Base-by-base conservation (phyloP, 2,888 invertebrate genomes). In the Morpho achilles region DNA sequence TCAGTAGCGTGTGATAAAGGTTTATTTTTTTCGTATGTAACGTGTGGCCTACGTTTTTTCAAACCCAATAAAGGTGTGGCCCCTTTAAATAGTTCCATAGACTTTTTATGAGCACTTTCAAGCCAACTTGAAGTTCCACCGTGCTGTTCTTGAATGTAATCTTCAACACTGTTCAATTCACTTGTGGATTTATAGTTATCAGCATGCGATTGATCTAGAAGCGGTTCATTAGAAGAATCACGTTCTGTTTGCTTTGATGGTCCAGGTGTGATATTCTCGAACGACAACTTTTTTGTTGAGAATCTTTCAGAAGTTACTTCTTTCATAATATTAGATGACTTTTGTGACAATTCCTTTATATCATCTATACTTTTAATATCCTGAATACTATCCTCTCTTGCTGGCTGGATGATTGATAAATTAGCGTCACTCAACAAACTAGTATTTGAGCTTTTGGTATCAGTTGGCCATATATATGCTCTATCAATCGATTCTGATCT, bases 81-180 rank as follows among this genome's bases (percentile, higher is more conserved):
- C 5, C 40, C 50, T 6, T 48, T 48, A 5, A 52, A 16, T 32
- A 8, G 22, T 16, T 40, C 39, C 7, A 9, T 2, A 10, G 22
- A 39, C 1, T 1, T 44, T 40, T 45, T 16, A 40, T 8, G 23
- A 39, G 39, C 9, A 10, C 8, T 50, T 39, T 50, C 50, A 4
- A 47, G 32, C 41, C 41, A 42, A 10, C 32, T 42, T 54, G n/a
- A 23, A 16, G 40, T 48, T 39, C 32, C 50, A 32, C 62, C 55
- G n/a, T 62, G 54, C 40, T 63, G 58, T 23, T 63, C 62, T 50
- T 52, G 39, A 23, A 67, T 65, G 55, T 66, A 67, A 32, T 66
- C 67, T 45, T 67, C 67, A 8, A 67, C 67, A 32, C 67, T 67
- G 52, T 65, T 56, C 23, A 66, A 50, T 23, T 62, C 61, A 9